Percentiles rank a stretch among this genome's conserved stretches.
Conservation (phyloP, 2,797 vertebrate genomes). For the Acrocephalus scirpaceus region DNA sequence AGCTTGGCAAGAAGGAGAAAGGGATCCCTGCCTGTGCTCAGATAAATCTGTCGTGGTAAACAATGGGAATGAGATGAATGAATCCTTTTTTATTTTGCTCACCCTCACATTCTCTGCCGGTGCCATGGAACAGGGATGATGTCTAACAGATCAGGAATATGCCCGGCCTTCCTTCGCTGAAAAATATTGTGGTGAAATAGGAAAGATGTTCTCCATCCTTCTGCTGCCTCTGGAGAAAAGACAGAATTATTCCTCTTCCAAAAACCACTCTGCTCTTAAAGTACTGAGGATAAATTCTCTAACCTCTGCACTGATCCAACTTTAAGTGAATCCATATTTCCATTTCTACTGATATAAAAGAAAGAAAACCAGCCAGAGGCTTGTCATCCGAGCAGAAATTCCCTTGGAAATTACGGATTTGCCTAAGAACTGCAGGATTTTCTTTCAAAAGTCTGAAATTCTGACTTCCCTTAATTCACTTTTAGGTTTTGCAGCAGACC, state of each 20-base stretch:
- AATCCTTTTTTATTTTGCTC: neutral
- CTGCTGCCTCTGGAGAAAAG: neutral
- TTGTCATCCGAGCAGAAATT: neutral
- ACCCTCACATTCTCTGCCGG: neutral
- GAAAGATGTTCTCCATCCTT: neutral
- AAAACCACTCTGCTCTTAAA: neutral
- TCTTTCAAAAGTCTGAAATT: neutral
- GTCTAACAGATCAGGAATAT: neutral
- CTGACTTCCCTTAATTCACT: neutral
- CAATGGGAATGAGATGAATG: neutral
- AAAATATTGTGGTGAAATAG: neutral
- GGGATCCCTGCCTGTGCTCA: neutral
- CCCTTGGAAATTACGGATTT: neutral
- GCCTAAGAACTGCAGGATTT: neutral
- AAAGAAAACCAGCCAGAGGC: neutral
- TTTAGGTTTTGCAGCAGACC: neutral
- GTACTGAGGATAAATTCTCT: neutral
- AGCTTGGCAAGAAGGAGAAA: neutral
- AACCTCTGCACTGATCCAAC: neutral
- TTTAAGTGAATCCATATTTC: neutral
- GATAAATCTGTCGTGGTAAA: neutral
- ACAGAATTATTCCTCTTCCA: neutral
- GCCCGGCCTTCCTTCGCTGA: neutral
- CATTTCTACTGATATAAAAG: neutral
- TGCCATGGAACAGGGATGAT: neutral